Evolutionary conservation across 1,140 invertebrate genomes (phyloP).

Genomic region (Antheraea mylitta): DNA sequence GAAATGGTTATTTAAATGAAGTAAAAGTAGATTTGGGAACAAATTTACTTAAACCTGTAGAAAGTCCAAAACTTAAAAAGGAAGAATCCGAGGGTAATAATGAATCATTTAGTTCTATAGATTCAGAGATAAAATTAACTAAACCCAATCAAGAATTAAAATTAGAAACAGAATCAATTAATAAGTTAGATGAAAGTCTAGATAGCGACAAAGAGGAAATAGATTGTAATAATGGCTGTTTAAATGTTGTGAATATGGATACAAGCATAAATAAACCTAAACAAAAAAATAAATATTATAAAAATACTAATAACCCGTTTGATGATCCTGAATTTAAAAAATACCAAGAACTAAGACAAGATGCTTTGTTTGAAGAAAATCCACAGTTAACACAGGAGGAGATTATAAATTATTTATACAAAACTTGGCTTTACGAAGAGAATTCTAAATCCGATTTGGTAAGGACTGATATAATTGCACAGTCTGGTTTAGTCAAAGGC

Average conservation of each 20-base stretch:
- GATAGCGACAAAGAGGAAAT: slow-evolving; percentile 18
- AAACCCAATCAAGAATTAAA: slow-evolving; percentile 27
- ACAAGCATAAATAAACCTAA: slow-evolving; percentile 38
- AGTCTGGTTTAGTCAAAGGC: slow-evolving; percentile 58
- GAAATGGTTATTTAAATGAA: too few species aligned
- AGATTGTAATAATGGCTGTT: background rate
- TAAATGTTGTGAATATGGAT: slow-evolving; percentile 19
- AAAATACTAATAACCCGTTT: slow-evolving; percentile 23
- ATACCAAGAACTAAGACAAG: slow-evolving; percentile 76
- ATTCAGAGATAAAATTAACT: slow-evolving; percentile 16
- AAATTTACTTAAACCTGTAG: background rate
- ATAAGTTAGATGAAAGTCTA: slow-evolving; percentile 1
- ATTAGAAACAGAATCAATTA: background rate
- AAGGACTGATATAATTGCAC: slow-evolving; percentile 55
- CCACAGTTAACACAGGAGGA: slow-evolving; percentile 75
- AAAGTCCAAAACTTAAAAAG: slow-evolving; percentile 10
- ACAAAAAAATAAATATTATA: slow-evolving; percentile 34
- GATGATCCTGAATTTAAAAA: slow-evolving; percentile 75
- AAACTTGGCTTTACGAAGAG: slow-evolving; percentile 78
- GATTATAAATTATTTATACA: slow-evolving; percentile 76
- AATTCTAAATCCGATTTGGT: slow-evolving; percentile 49
- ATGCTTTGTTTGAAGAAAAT: slow-evolving; percentile 74
- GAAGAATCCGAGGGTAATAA: slow-evolving; percentile 46
- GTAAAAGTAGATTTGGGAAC: too few species aligned
- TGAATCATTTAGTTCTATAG: slow-evolving; percentile 49